Conservation (phyloP, 2,888 invertebrate genomes). For the Campoplex capitator region DNA sequence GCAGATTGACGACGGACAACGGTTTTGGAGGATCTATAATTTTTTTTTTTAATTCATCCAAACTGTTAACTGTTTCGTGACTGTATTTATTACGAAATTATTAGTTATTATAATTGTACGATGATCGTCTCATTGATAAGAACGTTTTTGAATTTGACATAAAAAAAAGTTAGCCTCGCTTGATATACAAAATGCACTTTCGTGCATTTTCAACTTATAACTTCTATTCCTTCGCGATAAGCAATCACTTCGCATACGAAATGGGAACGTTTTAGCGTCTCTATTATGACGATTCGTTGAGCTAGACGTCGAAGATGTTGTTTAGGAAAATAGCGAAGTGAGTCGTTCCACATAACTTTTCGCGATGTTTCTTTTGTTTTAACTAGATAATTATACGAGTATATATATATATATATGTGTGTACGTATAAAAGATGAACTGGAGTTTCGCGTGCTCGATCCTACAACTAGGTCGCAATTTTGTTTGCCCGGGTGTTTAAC, state of each 20-base stretch:
- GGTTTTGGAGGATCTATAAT: neutral
- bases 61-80: neutral
- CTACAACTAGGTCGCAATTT: slow-evolving; percentile 55
- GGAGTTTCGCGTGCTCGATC: slow-evolving; percentile 56
- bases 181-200: too few species aligned
- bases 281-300: neutral
- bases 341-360: slow-evolving; percentile 9
- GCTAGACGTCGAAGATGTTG: neutral
- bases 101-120: neutral
- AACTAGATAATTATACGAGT: slow-evolving; percentile 6
- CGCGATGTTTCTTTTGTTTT: slow-evolving; percentile 51
- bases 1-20: slow-evolving; percentile 6
- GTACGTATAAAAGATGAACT: neutral
- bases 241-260: slow-evolving; percentile 12
- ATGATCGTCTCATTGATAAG: too few species aligned
- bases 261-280: slow-evolving; percentile 1
- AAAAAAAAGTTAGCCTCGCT: too few species aligned
- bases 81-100: neutral
- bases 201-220: slow-evolving; percentile 15
- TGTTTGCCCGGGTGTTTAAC: slow-evolving; percentile 55
- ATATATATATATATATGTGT: neutral
- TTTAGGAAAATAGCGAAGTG: neutral
- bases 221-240: slow-evolving; percentile 11
- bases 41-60: neutral
- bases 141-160: too few species aligned